phyloP scores from a whole-genome alignment of 2,888 invertebrate species.

The Peribatodes rhomboidaria region DNA sequence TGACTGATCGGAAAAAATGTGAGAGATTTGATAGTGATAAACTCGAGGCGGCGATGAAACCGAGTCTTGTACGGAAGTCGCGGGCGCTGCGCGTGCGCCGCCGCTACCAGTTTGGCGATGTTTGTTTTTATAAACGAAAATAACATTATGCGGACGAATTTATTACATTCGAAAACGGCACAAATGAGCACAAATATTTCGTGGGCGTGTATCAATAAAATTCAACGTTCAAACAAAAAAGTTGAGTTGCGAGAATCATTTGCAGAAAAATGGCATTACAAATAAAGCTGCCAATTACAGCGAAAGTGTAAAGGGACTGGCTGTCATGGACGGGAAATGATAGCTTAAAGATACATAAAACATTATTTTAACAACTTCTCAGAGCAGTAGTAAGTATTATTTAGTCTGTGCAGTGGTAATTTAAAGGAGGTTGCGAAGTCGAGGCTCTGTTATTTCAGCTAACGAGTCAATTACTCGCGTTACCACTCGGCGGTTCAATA shows the following conservation, averaged over 20 bases:
- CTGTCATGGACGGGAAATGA: constrained; percentile 20
- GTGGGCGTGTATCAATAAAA: constrained; percentile 23
- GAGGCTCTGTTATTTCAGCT: constrained; percentile 45
- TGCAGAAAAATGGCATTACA: constrained; percentile 23
- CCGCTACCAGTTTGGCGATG: constrained; percentile 52
- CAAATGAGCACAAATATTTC: constrained; percentile 32
- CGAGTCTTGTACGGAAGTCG: constrained; percentile 48
- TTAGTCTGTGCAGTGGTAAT: constrained; percentile 16
- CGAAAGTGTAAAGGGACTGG: constrained; percentile 34
- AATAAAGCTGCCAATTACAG: constrained; percentile 19
- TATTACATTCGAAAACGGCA: constrained; percentile 28
- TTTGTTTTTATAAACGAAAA: constrained; percentile 59
- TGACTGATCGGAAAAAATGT: constrained; percentile 61
- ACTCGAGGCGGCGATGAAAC: constrained; percentile 52
- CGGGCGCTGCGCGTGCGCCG: constrained; percentile 29
- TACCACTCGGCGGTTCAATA: constrained; percentile 57
- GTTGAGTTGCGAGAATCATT: constrained; percentile 11
- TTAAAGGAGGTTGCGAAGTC: constrained; percentile 25
- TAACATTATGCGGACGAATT: constrained; percentile 36
- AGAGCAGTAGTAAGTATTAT: not conserved
- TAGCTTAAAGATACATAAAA: constrained; percentile 33
- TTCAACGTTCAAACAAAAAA: constrained; percentile 9
- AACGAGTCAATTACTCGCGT: constrained; percentile 74
- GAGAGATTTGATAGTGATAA: constrained; percentile 69
- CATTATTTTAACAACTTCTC: constrained; percentile 30